Evolutionary conservation across 2,797 vertebrate genomes (phyloP).

Genomic region (Manis pentadactyla): DNA sequence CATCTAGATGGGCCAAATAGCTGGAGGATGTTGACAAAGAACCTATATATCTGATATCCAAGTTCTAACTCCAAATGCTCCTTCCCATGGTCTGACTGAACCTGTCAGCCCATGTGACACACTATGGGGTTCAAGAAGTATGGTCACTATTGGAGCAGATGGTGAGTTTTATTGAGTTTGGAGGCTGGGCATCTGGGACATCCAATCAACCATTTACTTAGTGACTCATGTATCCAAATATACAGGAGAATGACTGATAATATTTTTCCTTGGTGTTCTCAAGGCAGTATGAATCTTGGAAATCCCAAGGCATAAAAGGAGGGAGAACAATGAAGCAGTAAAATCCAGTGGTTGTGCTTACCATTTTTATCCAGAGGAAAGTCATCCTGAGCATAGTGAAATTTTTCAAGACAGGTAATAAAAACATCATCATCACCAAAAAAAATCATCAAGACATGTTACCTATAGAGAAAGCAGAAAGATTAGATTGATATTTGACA

Average conservation of each 20-base stretch:
- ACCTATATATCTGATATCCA: background rate
- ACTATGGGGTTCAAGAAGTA: conserved; percentile 32
- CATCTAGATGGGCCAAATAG: background rate
- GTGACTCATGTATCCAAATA: conserved; percentile 13
- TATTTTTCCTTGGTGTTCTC: conserved; percentile 19
- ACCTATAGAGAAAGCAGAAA: conserved; percentile 89
- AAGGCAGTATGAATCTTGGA: background rate
- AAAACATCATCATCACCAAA: conserved; percentile 98
- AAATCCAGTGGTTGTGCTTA: conserved; percentile 80
- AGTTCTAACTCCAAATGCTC: conserved; percentile 44
- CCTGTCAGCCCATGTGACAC: background rate
- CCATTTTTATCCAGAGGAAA: conserved; percentile 98
- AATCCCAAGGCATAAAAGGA: conserved; percentile 3
- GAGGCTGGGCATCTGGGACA: conserved; percentile 9
- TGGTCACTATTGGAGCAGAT: background rate
- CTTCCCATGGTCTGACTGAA: background rate
- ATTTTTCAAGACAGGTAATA: conserved; percentile 99
- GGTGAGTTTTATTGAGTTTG: conserved; percentile 42
- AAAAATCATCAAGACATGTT: conserved; percentile 99
- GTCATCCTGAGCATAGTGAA: conserved; percentile 99
- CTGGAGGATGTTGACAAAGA: conserved; percentile 15
- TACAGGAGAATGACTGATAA: background rate
- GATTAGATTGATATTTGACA: conserved; percentile 27
- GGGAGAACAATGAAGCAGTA: background rate
- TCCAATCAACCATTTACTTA: background rate